Percentiles rank a stretch among this genome's conserved stretches.
Conservation (phyloP, 2,888 invertebrate genomes). For the Herminia tarsipennalis region DNA sequence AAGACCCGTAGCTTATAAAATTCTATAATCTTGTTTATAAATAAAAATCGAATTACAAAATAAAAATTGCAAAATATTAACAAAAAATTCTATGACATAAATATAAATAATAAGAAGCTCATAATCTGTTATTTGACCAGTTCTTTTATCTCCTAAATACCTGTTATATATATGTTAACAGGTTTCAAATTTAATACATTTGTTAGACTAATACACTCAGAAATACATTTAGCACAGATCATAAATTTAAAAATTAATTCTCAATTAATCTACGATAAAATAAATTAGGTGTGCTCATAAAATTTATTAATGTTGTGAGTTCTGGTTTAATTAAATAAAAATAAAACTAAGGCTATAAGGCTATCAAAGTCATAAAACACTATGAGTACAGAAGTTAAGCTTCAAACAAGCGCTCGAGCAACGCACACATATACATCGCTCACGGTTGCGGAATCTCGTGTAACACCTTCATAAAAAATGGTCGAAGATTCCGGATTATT, state of each 20-base stretch:
- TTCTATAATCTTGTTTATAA: no score
- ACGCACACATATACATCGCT: no score
- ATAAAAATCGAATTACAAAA: no score
- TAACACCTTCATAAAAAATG: no score
- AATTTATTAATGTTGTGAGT: conserved; percentile 31
- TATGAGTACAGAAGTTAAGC: no score
- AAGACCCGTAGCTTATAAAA: no score
- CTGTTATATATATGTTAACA: conserved; percentile 19
- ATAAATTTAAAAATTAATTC: conserved; percentile 42
- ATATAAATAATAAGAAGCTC: conserved; percentile 11
- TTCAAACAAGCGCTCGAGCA: no score
- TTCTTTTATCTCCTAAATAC: conserved; percentile 22
- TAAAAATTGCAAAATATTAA: no score
- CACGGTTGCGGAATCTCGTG: no score
- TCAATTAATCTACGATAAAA: conserved; percentile 45
- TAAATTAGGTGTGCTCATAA: conserved; percentile 40
- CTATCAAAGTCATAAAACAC: no score
- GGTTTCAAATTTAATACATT: conserved; percentile 23
- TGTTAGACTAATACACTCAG: conserved; percentile 20
- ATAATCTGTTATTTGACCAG: conserved; percentile 21
- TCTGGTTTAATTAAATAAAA: conserved; percentile 37
- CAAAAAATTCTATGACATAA: conserved; percentile 20
- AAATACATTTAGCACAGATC: conserved; percentile 32
- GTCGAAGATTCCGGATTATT: no score
- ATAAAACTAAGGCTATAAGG: conserved; percentile 34